Evolutionary conservation across 2,888 invertebrate genomes (phyloP).

Genomic region (Drosophila monieri): DNA sequence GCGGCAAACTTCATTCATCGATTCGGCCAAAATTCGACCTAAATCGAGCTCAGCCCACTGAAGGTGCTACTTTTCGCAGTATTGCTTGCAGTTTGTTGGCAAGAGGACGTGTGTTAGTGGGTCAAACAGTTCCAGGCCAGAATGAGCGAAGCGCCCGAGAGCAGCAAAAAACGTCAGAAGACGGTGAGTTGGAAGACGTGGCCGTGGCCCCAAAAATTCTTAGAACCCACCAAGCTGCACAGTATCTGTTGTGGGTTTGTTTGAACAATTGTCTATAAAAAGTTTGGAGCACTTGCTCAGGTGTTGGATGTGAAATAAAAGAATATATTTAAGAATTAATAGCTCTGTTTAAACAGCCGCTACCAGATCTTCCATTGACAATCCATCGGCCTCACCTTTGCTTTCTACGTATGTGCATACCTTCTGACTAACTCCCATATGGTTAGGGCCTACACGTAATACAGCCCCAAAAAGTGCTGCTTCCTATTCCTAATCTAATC

Average conservation of each 20-base stretch:
- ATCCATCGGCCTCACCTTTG: not conserved
- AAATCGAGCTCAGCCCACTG: slow-evolving; percentile 2
- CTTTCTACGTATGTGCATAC: not conserved
- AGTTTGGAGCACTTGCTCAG: slow-evolving; percentile 23
- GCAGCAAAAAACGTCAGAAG: slow-evolving; percentile 79
- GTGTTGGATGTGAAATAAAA: not conserved
- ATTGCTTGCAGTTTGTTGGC: slow-evolving; percentile 53
- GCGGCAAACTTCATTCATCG: slow-evolving; percentile 58
- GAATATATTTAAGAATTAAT: not conserved
- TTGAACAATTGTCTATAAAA: slow-evolving; percentile 62
- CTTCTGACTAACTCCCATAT: slow-evolving; percentile 9
- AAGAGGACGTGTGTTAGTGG: slow-evolving; percentile 44
- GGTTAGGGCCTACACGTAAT: slow-evolving; percentile 16
- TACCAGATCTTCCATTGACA: not conserved
- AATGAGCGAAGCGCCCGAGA: slow-evolving; percentile 77
- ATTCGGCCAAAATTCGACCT: slow-evolving; percentile 18
- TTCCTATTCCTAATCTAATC: slow-evolving; percentile 22
- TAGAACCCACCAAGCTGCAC: not conserved
- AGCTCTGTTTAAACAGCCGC: slow-evolving; percentile 19
- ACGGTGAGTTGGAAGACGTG: slow-evolving; percentile 64
- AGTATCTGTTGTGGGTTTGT: slow-evolving; percentile 32
- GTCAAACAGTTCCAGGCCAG: slow-evolving; percentile 25
- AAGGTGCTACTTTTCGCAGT: slow-evolving; percentile 48
- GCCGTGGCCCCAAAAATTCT: slow-evolving; percentile 13
- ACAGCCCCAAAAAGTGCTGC: not conserved